Evolutionary conservation across 1,140 invertebrate species (phyloP).

Genomic region (Psilanteris sp.): DNA sequence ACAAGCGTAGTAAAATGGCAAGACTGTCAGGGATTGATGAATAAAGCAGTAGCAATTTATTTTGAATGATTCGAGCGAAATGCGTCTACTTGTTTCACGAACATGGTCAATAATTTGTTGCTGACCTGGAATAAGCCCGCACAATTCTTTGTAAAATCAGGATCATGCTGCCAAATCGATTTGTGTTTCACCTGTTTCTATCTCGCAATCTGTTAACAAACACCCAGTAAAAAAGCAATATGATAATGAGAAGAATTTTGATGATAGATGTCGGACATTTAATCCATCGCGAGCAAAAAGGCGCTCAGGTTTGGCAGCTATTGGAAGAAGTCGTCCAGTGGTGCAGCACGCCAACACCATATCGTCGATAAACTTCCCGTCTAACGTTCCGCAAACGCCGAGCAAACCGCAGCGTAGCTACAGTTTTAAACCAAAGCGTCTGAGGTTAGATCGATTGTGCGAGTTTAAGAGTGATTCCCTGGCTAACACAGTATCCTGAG

Average conservation of each 20-base stretch:
- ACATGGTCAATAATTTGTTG: too few species aligned
- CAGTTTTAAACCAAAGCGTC: constrained; percentile 78
- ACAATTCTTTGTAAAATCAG: constrained; percentile 31
- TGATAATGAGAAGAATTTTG: constrained; percentile 67
- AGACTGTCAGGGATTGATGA: too few species aligned
- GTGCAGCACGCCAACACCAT: constrained; percentile 75
- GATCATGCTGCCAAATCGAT: too few species aligned
- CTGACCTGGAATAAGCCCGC: too few species aligned
- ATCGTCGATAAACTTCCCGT: constrained; percentile 70
- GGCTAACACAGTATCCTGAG: constrained; percentile 61
- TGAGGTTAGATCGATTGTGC: constrained; percentile 77
- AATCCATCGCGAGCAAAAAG: constrained; percentile 75
- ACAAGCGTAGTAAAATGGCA: too few species aligned
- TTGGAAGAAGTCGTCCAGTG: constrained; percentile 71
- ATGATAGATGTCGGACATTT: constrained; percentile 78
- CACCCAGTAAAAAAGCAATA: constrained; percentile 13
- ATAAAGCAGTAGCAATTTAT: too few species aligned
- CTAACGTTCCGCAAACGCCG: constrained; percentile 71
- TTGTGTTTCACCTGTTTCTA: constrained; percentile 10
- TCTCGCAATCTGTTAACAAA: constrained; percentile 10
- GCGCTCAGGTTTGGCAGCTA: constrained; percentile 68
- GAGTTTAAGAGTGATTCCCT: constrained; percentile 68
- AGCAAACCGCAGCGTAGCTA: constrained; percentile 76
- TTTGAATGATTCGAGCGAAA: too few species aligned
- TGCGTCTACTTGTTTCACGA: too few species aligned